phyloP scores from a whole-genome alignment of 2,113 vertebrate genomes.

The Campylomormyrus numenius region DNA sequence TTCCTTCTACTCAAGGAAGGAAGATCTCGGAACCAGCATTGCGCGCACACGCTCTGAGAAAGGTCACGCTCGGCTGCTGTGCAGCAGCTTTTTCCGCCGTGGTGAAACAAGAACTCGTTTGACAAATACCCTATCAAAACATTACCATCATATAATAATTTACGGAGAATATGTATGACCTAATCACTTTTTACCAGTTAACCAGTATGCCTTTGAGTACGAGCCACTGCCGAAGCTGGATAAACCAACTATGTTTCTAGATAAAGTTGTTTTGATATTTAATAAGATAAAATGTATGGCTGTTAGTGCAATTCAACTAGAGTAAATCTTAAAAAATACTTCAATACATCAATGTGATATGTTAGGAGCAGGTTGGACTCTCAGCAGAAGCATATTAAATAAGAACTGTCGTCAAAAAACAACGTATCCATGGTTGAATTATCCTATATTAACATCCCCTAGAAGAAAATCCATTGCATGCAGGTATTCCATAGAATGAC shows the following conservation, averaged over 20 bases:
- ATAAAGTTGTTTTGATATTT: neutral
- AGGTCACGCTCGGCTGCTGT: slow-evolving; percentile 51
- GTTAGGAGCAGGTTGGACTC: neutral
- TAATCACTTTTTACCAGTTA: neutral
- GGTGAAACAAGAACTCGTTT: slow-evolving; percentile 25
- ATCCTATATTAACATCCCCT: neutral
- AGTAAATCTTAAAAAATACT: neutral
- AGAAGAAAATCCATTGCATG: neutral
- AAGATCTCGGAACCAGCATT: neutral
- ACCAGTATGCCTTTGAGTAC: neutral
- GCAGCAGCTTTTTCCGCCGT: slow-evolving; percentile 40
- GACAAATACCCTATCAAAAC: neutral
- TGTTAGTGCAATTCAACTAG: neutral
- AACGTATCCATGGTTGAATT: neutral
- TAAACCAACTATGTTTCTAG: neutral
- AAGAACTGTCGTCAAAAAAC: neutral
- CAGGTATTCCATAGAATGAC: neutral
- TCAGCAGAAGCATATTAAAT: neutral
- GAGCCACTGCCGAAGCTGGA: neutral
- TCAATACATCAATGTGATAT: neutral
- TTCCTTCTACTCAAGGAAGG: neutral
- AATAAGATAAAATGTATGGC: neutral
- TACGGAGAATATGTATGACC: neutral
- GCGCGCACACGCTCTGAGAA: neutral
- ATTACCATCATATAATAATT: too few relatives aligned